Conservation (phyloP, 2,888 invertebrate species). For the Strigamia maritima region DNA sequence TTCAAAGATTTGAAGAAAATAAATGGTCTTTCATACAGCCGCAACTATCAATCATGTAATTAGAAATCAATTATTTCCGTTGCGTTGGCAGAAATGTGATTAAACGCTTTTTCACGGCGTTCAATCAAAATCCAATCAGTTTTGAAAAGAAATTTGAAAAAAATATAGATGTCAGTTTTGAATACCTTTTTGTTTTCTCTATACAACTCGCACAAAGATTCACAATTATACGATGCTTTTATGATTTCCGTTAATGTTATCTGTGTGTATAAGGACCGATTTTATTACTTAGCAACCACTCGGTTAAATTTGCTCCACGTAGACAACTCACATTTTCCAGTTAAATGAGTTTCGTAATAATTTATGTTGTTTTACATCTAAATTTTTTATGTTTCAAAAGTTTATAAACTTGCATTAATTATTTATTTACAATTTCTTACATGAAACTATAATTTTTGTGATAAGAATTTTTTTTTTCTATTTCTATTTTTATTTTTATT, state of each 20-base stretch:
- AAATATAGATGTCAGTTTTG: not conserved
- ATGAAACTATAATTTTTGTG: too few species aligned
- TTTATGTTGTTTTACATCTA: not conserved
- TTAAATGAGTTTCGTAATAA: not conserved
- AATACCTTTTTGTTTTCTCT: not conserved
- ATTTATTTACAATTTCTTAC: not conserved
- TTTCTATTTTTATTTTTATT: too few species aligned
- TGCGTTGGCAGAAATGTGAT: not conserved
- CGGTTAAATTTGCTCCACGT: slow-evolving; percentile 6
- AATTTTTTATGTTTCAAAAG: too few species aligned
- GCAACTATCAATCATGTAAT: slow-evolving; percentile 21
- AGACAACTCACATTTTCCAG: not conserved
- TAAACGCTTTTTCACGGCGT: slow-evolving; percentile 20
- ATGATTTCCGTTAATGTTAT: slow-evolving; percentile 31
- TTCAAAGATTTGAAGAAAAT: slow-evolving; percentile 6
- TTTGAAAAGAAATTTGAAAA: not conserved
- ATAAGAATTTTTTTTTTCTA: too few species aligned
- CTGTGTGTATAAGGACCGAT: slow-evolving; percentile 9
- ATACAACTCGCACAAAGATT: slow-evolving; percentile 17
- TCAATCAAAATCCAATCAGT: slow-evolving; percentile 34
- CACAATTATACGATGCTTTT: slow-evolving; percentile 32
- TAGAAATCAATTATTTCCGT: slow-evolving; percentile 30
- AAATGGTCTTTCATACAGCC: not conserved
- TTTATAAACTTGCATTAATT: not conserved
- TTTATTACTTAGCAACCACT: slow-evolving; percentile 21